These are phyloP conservation scores for Porites lobata DNA, from an alignment of 92 coral and sea anemone species.

Conservation along the genomic window DNA sequence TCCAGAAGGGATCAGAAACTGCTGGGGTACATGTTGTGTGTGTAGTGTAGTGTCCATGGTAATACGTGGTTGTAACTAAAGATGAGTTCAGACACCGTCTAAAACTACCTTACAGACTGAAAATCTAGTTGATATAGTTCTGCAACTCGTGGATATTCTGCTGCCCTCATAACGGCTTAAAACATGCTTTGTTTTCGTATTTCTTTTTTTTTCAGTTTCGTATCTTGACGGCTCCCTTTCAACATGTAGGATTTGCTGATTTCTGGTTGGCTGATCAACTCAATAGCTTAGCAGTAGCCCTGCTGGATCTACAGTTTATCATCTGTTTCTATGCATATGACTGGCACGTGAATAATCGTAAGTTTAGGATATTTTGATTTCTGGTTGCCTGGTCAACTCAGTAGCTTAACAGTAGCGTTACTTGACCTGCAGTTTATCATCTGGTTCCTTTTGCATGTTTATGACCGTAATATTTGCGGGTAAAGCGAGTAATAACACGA, in stretches of 20 bases:
- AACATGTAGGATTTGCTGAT: constrained; percentile 98
- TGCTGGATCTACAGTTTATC: constrained; percentile 91
- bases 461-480: constrained; percentile 76
- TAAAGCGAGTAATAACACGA: constrained; percentile 21
- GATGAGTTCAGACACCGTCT: too few relatives aligned
- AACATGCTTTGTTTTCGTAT: neutral
- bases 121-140: too few relatives aligned
- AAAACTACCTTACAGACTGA: too few relatives aligned
- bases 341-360: constrained; percentile 85
- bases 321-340: constrained; percentile 88
- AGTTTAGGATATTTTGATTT: constrained; percentile 58
- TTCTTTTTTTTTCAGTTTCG: constrained; percentile 70
- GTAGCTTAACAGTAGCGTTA: constrained; percentile 88
- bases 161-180: too few relatives aligned
- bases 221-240: constrained; percentile 95
- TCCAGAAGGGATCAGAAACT: too few relatives aligned
- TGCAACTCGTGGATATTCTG: too few relatives aligned
- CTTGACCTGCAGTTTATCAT: constrained; percentile 88
- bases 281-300: constrained; percentile 90
- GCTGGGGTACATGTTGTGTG: too few relatives aligned
- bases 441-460: constrained; percentile 87
- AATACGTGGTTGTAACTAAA: too few relatives aligned
- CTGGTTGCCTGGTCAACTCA: constrained; percentile 99
- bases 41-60: too few relatives aligned
- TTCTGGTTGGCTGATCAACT: constrained; percentile 99